Evolutionary conservation across 2,797 vertebrate species (phyloP).

Genomic region (Muscicapa striata): DNA sequence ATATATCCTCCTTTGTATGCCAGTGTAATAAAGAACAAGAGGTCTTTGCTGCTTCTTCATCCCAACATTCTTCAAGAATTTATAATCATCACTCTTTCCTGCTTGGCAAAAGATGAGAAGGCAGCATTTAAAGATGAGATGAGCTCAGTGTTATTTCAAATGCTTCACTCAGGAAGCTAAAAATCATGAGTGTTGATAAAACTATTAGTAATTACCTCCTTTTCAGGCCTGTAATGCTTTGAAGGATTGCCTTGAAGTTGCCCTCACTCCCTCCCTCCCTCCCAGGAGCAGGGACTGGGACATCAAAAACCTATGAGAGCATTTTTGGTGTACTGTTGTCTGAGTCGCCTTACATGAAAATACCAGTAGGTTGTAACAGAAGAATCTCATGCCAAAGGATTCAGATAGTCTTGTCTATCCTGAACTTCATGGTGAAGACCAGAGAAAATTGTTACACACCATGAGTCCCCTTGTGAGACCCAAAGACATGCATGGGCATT

Average conservation of each 20-base stretch:
- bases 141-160: not conserved
- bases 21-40: not conserved
- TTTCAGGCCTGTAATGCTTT: not conserved
- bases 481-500: not conserved
- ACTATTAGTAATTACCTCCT: not conserved
- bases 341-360: not conserved
- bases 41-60: not conserved
- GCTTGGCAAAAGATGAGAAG: conserved; percentile 25
- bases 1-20: not conserved
- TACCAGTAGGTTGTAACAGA: not conserved
- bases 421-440: not conserved
- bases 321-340: not conserved
- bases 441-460: not conserved
- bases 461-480: not conserved
- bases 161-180: not conserved
- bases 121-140: not conserved
- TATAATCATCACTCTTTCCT: not conserved
- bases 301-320: not conserved
- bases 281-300: not conserved
- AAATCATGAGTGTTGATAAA: conserved; percentile 8
- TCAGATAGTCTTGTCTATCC: not conserved
- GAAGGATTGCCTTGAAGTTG: not conserved
- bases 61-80: not conserved
- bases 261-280: not conserved
- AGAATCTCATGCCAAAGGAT: not conserved